These are phyloP conservation scores for Neomorphus geoffroyi DNA, from an alignment of 2,797 vertebrate species.

Conservation along the genomic window DNA sequence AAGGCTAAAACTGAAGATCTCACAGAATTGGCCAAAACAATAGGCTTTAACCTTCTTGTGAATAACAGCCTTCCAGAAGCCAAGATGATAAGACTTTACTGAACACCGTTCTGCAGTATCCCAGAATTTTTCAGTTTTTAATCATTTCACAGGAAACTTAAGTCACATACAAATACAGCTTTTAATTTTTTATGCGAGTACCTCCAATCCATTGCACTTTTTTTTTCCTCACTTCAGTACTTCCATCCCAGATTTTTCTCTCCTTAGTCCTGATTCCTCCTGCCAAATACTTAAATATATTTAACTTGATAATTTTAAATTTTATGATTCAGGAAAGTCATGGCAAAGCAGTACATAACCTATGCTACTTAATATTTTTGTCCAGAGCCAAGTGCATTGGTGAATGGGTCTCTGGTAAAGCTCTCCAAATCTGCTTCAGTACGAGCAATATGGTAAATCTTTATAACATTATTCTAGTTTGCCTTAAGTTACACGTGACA, in stretches of 20 bases:
- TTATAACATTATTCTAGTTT: neutral
- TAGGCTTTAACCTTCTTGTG: neutral
- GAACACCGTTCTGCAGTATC: neutral
- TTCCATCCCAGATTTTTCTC: neutral
- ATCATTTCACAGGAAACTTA: neutral
- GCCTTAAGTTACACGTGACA: neutral
- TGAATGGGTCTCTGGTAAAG: neutral
- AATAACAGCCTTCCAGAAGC: neutral
- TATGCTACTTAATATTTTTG: neutral
- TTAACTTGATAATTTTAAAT: neutral
- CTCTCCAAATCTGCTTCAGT: neutral
- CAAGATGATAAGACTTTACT: neutral
- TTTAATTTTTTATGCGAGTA: neutral
- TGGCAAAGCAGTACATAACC: neutral
- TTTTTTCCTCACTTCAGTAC: neutral
- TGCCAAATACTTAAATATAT: neutral
- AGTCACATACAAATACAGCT: neutral
- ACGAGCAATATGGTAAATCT: neutral
- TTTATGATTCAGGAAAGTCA: neutral
- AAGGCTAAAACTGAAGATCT: neutral
- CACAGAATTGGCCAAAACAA: neutral
- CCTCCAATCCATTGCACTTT: neutral
- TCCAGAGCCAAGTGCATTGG: neutral
- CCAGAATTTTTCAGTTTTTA: neutral
- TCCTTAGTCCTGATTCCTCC: accelerated